Evolutionary conservation across 2,797 vertebrate species (phyloP).

Genomic region (Pempheris klunzingeri): DNA sequence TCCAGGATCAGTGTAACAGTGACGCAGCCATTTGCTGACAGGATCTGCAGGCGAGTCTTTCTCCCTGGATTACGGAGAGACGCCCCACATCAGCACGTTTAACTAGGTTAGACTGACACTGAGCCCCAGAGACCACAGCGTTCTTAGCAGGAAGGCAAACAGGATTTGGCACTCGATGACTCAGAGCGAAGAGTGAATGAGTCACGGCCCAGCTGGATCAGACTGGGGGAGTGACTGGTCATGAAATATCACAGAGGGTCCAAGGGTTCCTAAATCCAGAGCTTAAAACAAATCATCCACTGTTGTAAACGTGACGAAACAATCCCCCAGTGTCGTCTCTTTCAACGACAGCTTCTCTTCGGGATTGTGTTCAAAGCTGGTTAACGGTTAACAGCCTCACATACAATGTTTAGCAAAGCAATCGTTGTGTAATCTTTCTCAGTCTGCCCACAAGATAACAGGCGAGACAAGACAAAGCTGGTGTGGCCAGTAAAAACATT

Average conservation of each 20-base stretch:
- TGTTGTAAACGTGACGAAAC: constrained; percentile 33
- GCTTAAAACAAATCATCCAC: constrained; percentile 36
- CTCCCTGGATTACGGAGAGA: constrained; percentile 35
- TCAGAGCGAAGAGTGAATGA: constrained; percentile 60
- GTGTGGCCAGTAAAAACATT: neutral
- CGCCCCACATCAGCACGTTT: constrained; percentile 20
- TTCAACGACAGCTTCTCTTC: constrained; percentile 1
- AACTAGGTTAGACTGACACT: constrained; percentile 26
- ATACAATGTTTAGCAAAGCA: neutral
- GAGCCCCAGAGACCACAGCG: neutral
- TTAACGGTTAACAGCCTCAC: constrained; percentile 48
- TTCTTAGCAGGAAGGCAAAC: constrained; percentile 49
- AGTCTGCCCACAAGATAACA: neutral
- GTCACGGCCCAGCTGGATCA: constrained; percentile 64
- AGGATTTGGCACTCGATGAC: constrained; percentile 64
- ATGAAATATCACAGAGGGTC: constrained; percentile 51
- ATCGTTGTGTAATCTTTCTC: constrained; percentile 2
- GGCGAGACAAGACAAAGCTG: neutral
- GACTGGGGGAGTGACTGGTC: constrained; percentile 31
- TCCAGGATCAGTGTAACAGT: constrained; percentile 14
- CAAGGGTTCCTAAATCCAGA: constrained; percentile 39
- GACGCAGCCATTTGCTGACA: constrained; percentile 21
- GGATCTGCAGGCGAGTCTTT: constrained; percentile 12
- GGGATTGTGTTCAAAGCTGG: constrained; percentile 8
- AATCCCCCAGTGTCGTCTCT: neutral